phyloP scores from a whole-genome alignment of 2,888 invertebrate species.

The Chymomyza caudatula region DNA sequence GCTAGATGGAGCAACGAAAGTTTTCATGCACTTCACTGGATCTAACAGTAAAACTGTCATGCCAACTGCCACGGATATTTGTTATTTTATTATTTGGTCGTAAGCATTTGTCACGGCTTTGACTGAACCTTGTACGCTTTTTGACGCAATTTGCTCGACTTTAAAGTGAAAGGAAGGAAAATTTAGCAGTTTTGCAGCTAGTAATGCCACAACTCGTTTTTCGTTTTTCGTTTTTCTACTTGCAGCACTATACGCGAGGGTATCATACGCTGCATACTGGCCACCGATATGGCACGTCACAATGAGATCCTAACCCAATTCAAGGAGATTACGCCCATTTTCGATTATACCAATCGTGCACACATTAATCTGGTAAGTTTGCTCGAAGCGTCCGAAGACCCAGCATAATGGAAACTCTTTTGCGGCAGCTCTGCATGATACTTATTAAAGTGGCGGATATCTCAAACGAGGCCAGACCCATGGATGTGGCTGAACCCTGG shows the following conservation, averaged over 20 bases:
- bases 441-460: conserved; percentile 91
- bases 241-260: conserved; percentile 84
- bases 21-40: neutral
- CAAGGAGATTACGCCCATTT: conserved; percentile 82
- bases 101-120: too few species aligned
- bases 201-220: too few species aligned
- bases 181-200: too few species aligned
- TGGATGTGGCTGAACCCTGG: conserved; percentile 91
- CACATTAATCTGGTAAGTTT: conserved; percentile 85
- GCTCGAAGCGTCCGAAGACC: neutral
- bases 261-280: conserved; percentile 87
- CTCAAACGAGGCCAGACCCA: conserved; percentile 89
- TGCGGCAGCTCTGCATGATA: conserved; percentile 85
- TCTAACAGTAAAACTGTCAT: neutral
- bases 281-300: conserved; percentile 89
- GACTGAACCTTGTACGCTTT: too few species aligned
- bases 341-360: conserved; percentile 84
- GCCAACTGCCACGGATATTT: neutral
- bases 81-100: conserved; percentile 16
- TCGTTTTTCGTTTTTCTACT: too few species aligned
- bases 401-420: neutral
- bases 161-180: too few species aligned
- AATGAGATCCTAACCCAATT: conserved; percentile 87
- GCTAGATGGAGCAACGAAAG: neutral
- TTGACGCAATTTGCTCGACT: too few species aligned